Evolutionary conservation across 2,113 vertebrate genomes (phyloP).

Genomic region (Lipophrys pholis): DNA sequence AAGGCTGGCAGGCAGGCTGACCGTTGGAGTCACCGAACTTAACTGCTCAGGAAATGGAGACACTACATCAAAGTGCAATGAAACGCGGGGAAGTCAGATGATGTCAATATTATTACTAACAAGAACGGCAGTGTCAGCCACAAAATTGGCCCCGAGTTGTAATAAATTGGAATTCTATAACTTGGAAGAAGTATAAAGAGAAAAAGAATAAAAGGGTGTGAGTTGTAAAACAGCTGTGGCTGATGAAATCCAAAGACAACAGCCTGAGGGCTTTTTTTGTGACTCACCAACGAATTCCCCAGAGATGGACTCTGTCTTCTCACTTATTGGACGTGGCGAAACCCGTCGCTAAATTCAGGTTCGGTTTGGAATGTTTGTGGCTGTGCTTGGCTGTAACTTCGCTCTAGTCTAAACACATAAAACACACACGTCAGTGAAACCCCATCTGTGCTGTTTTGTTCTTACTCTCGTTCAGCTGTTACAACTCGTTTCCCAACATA

Average conservation of each 20-base stretch:
- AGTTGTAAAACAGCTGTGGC: conserved; percentile 32
- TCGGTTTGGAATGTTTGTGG: conserved; percentile 9
- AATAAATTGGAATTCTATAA: not conserved
- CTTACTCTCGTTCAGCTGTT: conserved; percentile 35
- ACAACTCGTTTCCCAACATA: conserved; percentile 22
- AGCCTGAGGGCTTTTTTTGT: conserved; percentile 37
- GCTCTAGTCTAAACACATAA: conserved; percentile 28
- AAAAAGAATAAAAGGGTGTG: not conserved
- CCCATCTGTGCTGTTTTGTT: conserved; percentile 31
- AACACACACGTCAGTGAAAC: conserved; percentile 20
- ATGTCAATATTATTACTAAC: not conserved
- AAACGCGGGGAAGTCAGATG: not conserved
- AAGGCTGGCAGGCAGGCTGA: not conserved
- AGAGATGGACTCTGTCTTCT: conserved; percentile 6
- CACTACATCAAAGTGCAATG: not conserved
- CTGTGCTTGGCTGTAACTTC: not conserved
- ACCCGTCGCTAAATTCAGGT: conserved; percentile 21
- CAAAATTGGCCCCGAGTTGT: not conserved
- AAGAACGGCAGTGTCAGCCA: not conserved
- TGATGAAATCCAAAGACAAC: conserved; percentile 31
- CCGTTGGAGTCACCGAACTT: not conserved
- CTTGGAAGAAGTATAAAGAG: too few relatives aligned
- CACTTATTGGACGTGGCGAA: conserved; percentile 21
- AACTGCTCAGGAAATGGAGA: not conserved
- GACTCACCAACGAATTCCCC: conserved; percentile 21